These are phyloP conservation scores for Hydrolagus colliei DNA, from an alignment of 2,797 vertebrate species.

Conservation along the genomic window DNA sequence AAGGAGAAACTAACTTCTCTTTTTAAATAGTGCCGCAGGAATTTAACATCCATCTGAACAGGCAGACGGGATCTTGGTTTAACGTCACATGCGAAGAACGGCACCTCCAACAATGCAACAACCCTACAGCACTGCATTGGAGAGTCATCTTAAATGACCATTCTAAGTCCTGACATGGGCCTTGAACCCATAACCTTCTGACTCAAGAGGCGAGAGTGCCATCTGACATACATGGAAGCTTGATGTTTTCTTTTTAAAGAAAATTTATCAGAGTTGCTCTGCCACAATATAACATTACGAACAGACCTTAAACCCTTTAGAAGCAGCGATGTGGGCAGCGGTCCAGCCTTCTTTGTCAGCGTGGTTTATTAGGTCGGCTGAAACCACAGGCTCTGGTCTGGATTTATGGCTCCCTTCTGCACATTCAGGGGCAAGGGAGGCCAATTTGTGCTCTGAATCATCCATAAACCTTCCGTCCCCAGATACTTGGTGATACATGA, in stretches of 20 bases:
- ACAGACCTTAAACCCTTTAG: conserved; percentile 85
- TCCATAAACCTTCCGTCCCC: conserved; percentile 39
- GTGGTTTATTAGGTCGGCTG: conserved; percentile 73
- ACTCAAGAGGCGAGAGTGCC: no score
- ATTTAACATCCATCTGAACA: no score
- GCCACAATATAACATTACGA: conserved; percentile 5
- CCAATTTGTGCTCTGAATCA: conserved; percentile 39
- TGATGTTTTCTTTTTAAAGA: not conserved
- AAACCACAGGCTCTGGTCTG: conserved; percentile 49
- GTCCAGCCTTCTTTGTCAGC: conserved; percentile 84
- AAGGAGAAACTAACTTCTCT: no score
- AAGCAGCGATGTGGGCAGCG: conserved; percentile 83
- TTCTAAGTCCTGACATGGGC: not conserved
- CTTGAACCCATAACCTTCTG: not conserved
- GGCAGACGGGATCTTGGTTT: no score
- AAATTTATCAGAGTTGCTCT: conserved; percentile 29
- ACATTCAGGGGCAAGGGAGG: conserved; percentile 44
- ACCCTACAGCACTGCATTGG: no score
- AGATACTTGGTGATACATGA: conserved; percentile 61
- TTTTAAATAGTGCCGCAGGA: no score
- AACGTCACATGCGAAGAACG: no score
- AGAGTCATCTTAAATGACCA: not conserved
- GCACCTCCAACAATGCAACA: no score
- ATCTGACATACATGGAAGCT: no score
- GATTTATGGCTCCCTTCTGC: conserved; percentile 42